These are phyloP conservation scores for Neostethus bicornis DNA, from an alignment of 2,797 vertebrate genomes.

Conservation along the genomic window DNA sequence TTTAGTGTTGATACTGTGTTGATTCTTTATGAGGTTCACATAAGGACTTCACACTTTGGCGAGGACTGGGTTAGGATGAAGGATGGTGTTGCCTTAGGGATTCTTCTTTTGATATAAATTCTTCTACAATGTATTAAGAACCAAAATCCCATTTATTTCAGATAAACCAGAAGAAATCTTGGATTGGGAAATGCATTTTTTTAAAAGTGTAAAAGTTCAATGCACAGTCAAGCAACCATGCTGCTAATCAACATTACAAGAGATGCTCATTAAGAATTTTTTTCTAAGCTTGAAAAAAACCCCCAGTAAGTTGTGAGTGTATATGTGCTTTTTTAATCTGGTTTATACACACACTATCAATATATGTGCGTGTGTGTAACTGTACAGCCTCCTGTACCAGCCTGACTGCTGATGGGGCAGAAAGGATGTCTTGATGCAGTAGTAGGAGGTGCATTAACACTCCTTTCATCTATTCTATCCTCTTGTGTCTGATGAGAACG, in stretches of 20 bases:
- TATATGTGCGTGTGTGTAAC: slow-evolving; percentile 12
- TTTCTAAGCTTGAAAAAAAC: too few relatives aligned
- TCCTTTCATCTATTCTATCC: slow-evolving; percentile 68
- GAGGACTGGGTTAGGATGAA: background rate
- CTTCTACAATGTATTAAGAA: background rate
- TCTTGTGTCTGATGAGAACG: slow-evolving; percentile 53
- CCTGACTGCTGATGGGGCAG: slow-evolving; percentile 48
- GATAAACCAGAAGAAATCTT: background rate
- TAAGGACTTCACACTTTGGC: slow-evolving; percentile 25
- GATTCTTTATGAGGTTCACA: slow-evolving; percentile 40
- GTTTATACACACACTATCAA: slow-evolving; percentile 2
- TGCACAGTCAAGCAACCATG: background rate
- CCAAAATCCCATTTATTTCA: background rate
- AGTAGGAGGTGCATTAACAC: slow-evolving; percentile 61
- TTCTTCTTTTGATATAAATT: background rate
- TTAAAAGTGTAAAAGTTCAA: too few relatives aligned
- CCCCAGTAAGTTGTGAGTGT: too few relatives aligned
- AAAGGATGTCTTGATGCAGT: slow-evolving; percentile 28
- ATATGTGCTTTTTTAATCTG: too few relatives aligned
- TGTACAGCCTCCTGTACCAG: slow-evolving; percentile 1
- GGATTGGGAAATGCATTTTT: background rate
- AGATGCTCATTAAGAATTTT: too few relatives aligned
- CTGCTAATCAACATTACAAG: too few relatives aligned
- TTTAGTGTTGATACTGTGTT: slow-evolving; percentile 13
- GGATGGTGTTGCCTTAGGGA: background rate